Evolutionary conservation across 1,140 invertebrate species (phyloP).

Genomic region (Hyles vespertilio): DNA sequence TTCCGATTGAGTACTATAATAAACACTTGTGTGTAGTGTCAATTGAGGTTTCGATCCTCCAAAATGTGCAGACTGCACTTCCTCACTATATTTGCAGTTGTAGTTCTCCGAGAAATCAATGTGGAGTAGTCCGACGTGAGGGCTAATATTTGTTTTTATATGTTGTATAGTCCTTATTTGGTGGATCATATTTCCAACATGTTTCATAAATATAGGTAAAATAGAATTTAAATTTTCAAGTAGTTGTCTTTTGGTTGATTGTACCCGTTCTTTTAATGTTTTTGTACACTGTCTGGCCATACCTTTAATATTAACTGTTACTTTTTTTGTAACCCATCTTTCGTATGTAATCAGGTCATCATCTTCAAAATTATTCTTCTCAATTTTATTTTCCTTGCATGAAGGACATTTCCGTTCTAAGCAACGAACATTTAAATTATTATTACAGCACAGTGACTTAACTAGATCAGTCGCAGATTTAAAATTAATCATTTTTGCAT

Average conservation of each 20-base stretch:
- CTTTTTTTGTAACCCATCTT: constrained; percentile 20
- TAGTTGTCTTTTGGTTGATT: constrained; percentile 1
- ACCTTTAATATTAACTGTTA: constrained; percentile 10
- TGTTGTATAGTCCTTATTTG: too few species aligned
- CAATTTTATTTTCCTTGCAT: constrained; percentile 11
- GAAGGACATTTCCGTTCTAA: constrained; percentile 22
- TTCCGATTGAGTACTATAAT: too few species aligned
- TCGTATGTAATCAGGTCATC: constrained; percentile 20
- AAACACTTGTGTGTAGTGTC: too few species aligned
- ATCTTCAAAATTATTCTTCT: constrained; percentile 13
- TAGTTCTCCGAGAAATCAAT: too few species aligned
- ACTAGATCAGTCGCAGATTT: constrained; percentile 9
- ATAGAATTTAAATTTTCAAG: constrained; percentile 5
- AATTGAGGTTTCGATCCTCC: too few species aligned
- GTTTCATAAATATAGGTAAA: constrained; percentile 14
- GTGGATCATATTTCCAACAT: too few species aligned
- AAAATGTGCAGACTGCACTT: too few species aligned
- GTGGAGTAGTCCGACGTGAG: too few species aligned
- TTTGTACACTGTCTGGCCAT: constrained; percentile 4
- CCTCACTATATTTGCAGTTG: too few species aligned
- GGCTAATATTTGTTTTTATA: too few species aligned
- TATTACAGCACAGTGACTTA: constrained; percentile 14
- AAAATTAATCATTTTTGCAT: constrained; percentile 16
- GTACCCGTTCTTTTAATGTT: constrained; percentile 13
- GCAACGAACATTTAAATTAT: constrained; percentile 12